phyloP scores from a whole-genome alignment of 1,140 invertebrate species.

The Monomorium pharaonis region DNA sequence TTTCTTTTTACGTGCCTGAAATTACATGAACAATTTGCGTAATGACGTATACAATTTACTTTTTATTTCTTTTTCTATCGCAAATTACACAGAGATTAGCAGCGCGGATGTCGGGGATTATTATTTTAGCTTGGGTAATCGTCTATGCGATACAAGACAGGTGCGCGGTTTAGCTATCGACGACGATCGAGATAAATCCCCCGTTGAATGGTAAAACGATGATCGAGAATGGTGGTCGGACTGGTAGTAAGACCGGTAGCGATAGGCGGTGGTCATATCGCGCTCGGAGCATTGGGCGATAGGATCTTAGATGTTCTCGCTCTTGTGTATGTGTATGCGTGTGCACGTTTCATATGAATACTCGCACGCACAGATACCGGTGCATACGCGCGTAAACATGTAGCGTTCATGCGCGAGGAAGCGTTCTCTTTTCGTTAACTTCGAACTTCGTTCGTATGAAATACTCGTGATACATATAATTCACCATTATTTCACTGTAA shows the following conservation, averaged over 20 bases:
- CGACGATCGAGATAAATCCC: slow-evolving; percentile 80
- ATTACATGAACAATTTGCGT: not conserved
- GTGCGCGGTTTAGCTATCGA: slow-evolving; percentile 43
- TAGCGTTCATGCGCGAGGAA: not conserved
- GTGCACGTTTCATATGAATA: slow-evolving; percentile 42
- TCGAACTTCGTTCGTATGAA: not conserved
- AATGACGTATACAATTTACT: not conserved
- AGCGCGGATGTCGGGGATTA: not conserved
- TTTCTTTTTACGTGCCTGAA: not conserved
- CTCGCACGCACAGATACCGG: slow-evolving; percentile 16
- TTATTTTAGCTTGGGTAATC: slow-evolving; percentile 25
- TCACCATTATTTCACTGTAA: not conserved
- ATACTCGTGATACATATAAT: not conserved
- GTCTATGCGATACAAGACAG: not conserved
- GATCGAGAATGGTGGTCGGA: slow-evolving; percentile 71
- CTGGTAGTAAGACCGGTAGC: slow-evolving; percentile 81
- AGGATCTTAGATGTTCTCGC: slow-evolving; percentile 72
- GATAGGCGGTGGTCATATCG: slow-evolving; percentile 81
- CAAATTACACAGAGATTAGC: not conserved
- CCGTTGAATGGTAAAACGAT: slow-evolving; percentile 77
- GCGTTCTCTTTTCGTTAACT: not conserved
- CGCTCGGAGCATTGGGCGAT: slow-evolving; percentile 76
- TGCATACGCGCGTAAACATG: not conserved
- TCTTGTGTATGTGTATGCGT: too few relatives aligned
- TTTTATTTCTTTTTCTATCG: not conserved